Percentiles rank a stretch among this genome's conserved stretches.
Conservation (phyloP, 1,140 invertebrate genomes). For the Magallana ariakensis region DNA sequence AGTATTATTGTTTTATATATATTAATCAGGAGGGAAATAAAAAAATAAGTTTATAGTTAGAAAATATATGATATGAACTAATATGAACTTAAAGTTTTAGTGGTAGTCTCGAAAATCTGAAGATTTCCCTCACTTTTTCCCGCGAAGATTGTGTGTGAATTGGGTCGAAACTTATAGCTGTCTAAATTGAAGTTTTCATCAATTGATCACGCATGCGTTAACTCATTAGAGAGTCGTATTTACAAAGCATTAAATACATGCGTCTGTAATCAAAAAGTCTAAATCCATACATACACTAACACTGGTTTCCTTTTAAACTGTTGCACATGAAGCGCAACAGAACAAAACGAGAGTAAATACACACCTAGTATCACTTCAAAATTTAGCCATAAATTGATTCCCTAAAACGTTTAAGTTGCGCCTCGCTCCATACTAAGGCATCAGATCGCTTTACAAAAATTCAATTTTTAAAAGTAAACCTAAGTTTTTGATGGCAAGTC, state of each 20-base stretch:
- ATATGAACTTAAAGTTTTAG: neutral
- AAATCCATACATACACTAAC: neutral
- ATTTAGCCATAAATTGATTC: slow-evolving; percentile 22
- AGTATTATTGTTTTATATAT: too few species aligned
- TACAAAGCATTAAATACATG: slow-evolving; percentile 34
- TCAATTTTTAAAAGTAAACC: slow-evolving; percentile 39
- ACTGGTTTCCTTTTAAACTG: slow-evolving; percentile 27
- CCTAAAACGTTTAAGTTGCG: slow-evolving; percentile 13
- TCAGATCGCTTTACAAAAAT: slow-evolving; percentile 30
- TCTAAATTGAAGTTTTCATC: slow-evolving; percentile 1
- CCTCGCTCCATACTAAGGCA: neutral
- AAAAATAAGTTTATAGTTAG: too few species aligned
- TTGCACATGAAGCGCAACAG: neutral
- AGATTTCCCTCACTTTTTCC: neutral
- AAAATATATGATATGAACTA: neutral
- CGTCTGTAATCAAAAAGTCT: slow-evolving; percentile 16
- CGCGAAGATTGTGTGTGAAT: neutral
- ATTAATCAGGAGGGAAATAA: too few species aligned
- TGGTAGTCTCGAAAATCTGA: neutral
- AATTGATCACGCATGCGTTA: slow-evolving; percentile 30
- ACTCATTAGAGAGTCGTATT: slow-evolving; percentile 36
- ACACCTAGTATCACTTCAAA: slow-evolving; percentile 14
- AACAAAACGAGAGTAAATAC: slow-evolving; percentile 8
- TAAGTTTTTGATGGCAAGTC: slow-evolving; percentile 23
- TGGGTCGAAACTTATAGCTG: neutral